Conservation (phyloP, 2,888 invertebrate species). For the Brachyptera risi region DNA sequence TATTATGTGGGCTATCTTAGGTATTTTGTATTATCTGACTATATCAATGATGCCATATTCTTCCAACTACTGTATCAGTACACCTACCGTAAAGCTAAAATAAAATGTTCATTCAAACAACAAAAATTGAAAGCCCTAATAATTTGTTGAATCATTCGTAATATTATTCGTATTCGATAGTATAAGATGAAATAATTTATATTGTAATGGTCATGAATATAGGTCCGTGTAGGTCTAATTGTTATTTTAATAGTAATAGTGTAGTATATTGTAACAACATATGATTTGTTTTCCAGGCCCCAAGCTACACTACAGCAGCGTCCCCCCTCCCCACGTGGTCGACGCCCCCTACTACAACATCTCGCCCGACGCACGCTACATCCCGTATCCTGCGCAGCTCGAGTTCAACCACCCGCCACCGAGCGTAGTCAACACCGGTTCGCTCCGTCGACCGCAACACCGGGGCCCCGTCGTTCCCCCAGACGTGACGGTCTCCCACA, state of each 20-base stretch:
- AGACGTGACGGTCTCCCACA: slow-evolving; percentile 53
- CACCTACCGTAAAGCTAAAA: too few species aligned
- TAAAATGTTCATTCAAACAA: too few species aligned
- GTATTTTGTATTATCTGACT: too few species aligned
- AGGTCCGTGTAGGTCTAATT: background rate
- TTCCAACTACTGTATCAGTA: too few species aligned
- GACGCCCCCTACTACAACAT: slow-evolving; percentile 79
- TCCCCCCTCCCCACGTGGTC: slow-evolving; percentile 68
- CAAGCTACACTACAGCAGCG: slow-evolving; percentile 59
- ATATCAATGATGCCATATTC: too few species aligned
- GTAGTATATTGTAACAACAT: background rate
- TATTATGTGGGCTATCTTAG: too few species aligned
- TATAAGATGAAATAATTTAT: too few species aligned
- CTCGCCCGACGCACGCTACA: slow-evolving; percentile 64
- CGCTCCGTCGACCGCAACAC: slow-evolving; percentile 51
- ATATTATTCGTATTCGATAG: too few species aligned
- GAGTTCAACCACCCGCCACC: slow-evolving; percentile 55
- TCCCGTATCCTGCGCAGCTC: slow-evolving; percentile 73
- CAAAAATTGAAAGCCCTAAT: too few species aligned
- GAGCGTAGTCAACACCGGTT: slow-evolving; percentile 52
- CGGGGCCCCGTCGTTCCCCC: slow-evolving; percentile 38
- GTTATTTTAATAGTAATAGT: background rate
- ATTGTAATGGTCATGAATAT: too few species aligned
- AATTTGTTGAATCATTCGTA: too few species aligned
- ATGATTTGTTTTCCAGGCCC: slow-evolving; percentile 46